Evolutionary conservation across 2,888 invertebrate species (phyloP).

Genomic region (Dryobotodes eremita): DNA sequence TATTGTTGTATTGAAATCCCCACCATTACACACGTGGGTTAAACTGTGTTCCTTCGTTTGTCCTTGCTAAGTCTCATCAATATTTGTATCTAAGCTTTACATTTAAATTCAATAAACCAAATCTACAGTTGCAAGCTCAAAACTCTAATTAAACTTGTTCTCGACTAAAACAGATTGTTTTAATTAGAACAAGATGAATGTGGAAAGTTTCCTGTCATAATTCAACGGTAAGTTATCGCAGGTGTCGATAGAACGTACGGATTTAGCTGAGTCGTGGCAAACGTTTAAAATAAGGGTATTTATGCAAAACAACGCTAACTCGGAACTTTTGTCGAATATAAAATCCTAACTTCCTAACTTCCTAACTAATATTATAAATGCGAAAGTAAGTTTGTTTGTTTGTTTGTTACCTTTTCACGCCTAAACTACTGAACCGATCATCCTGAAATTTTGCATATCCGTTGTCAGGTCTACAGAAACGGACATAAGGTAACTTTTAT

Average conservation of each 20-base stretch:
- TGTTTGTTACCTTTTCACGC: too few relatives aligned
- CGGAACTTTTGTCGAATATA: neutral
- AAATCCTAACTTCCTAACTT: too few relatives aligned
- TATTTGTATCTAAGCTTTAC: neutral
- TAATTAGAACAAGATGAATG: conserved; percentile 80
- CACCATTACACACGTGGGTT: neutral
- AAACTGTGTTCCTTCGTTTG: neutral
- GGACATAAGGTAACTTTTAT: too few relatives aligned
- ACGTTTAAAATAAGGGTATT: conserved; percentile 29
- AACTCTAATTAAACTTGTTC: conserved; percentile 76
- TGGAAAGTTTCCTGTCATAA: conserved; percentile 75
- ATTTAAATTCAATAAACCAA: conserved; percentile 24
- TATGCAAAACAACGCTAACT: conserved; percentile 25
- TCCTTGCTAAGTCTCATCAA: neutral
- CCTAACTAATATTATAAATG: too few relatives aligned
- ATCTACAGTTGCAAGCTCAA: conserved; percentile 34
- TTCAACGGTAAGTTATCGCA: conserved; percentile 63
- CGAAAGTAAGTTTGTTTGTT: too few relatives aligned
- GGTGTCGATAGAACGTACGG: conserved; percentile 57
- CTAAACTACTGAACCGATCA: too few relatives aligned
- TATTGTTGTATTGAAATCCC: neutral
- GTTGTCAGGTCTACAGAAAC: too few relatives aligned
- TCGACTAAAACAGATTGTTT: conserved; percentile 76
- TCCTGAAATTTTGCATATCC: too few relatives aligned
- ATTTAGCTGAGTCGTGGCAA: conserved; percentile 25